Base-by-base conservation (phyloP, 2,888 invertebrate genomes). In the Drosophila bunnanda region DNA sequence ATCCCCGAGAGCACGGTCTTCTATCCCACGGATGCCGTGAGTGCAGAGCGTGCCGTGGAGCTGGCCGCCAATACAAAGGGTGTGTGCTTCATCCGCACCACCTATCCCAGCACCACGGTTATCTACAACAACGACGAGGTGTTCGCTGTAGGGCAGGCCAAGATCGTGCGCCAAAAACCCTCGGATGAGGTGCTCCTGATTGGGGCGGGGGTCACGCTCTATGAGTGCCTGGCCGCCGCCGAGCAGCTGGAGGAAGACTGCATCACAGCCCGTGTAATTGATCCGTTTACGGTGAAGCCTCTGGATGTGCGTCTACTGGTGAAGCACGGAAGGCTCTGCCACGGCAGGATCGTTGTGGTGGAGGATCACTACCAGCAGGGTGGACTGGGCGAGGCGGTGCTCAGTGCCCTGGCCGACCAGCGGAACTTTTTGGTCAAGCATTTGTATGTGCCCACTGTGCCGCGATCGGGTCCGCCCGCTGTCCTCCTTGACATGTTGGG, bases 261-360 rank as follows among this genome's bases (percentile, higher is more conserved):
- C 13, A 93, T 98, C 56, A 93, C 95, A 66, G 95, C 96, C 0
- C 94, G 98, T 43, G 96, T 99, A 20, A 91, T 99, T 91, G 99
- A 99, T 94, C 97, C 97, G 4, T 99, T 99, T 93, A 98, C 98
- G 12, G 93, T 99, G 72, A 99, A 99, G 93, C 99, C 99, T 0
- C 93, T 99, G 77, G 99, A 99, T 93, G 94, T 93, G 64, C 94
- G 94, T 0, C 94, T 95, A 1, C 95, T 99, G 38, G 92, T 96
- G 44, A 93, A 93, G 57, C 95, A 97, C 91, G 98, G 98, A 2
- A 93, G 94, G 70, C 95, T 95, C 59, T 95, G 94, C 62, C 96
- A 96, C 7, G 98, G 98, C 1, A 93, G 95, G 13, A 94, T 99
- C 61, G 92, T 99, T 53, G 98, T 98, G 36, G 98, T 98, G 0